Conservation (phyloP, 2,888 invertebrate genomes). For the Troides oblongomaculatus region DNA sequence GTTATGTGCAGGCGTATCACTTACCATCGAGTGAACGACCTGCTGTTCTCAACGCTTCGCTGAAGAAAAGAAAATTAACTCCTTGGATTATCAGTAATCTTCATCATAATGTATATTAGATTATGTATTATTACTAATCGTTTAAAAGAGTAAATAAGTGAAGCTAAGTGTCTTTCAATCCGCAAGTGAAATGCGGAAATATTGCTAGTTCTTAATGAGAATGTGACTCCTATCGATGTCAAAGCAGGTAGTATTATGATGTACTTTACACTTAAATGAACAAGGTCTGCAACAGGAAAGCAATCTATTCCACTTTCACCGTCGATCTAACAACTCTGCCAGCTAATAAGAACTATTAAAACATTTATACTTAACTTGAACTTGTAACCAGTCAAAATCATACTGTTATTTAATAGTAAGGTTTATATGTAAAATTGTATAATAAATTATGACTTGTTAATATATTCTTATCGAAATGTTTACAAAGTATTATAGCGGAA, state of each 20-base stretch:
- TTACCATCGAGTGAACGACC: too few species aligned
- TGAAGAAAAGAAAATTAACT: too few species aligned
- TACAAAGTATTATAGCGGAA: too few species aligned
- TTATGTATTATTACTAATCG: neutral
- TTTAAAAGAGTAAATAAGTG: neutral
- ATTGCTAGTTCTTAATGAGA: conserved; percentile 7
- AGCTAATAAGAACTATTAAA: conserved; percentile 1
- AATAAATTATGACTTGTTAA: too few species aligned
- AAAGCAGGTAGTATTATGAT: conserved; percentile 28
- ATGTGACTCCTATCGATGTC: conserved; percentile 19
- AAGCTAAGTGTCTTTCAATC: neutral
- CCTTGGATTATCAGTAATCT: neutral
- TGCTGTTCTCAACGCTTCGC: neutral
- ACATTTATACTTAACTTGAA: neutral
- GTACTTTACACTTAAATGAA: conserved; percentile 23
- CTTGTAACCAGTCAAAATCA: neutral
- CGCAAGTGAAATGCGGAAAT: conserved; percentile 24
- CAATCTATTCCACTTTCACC: conserved; percentile 36
- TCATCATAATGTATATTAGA: neutral
- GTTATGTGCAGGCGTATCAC: too few species aligned
- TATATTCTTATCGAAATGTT: too few species aligned
- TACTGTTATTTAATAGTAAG: neutral
- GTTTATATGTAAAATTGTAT: too few species aligned
- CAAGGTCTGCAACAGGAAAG: conserved; percentile 15
- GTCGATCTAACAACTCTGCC: conserved; percentile 32